Base-by-base conservation (phyloP, 2,888 invertebrate genomes). In the Monochamus alternatus region DNA sequence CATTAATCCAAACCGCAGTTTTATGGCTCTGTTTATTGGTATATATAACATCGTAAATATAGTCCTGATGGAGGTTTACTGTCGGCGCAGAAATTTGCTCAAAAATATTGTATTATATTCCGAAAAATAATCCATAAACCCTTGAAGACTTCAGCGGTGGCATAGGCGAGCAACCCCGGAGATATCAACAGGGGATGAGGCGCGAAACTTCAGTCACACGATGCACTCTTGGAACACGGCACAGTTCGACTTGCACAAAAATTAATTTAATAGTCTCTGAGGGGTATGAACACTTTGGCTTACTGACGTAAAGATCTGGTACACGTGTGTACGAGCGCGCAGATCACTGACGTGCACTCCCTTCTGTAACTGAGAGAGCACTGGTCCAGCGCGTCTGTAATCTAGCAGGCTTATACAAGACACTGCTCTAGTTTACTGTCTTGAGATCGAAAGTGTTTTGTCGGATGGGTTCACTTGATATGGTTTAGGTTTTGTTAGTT, bases 371-470 rank as follows among this genome's bases (percentile, higher is more conserved):
- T 85, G 84, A 84, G 84, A 82, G 84, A 83, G 85, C 84, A 87
- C 87, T 87, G 87, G 84, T 83, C 86, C 85, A 83, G 80, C 81
- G 83, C 80, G 82, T 83, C 82, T 83, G 84, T 84, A 86, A 85
- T 85, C 85, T 85, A 82, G 83, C 85, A 83, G 84, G 86, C 85
- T 85, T 86, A 85, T 85, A 86, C 81, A 85, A 86, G 86, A 86
- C 85, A 87, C 84, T 87, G 87, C 87, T 87, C 87, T 84, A 87
- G 87, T 87, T 87, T 85, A 83, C 83, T 81, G 84, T 81, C 84
- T 83, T 79, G 87, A 86, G 86, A 87, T 87, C 88, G 88, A 88
- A 88, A 88, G 88, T 88, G 88, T 87, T 88, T 84, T 82, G 84
- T 85, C 78, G 86, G 87, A 87, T 86, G 86, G 86, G 84, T 85